Percentiles rank a stretch among this genome's conserved stretches.
These are phyloP conservation scores for Acanthosepion esculentum DNA, from an alignment of 2,888 invertebrate species.

Conservation along the genomic window DNA sequence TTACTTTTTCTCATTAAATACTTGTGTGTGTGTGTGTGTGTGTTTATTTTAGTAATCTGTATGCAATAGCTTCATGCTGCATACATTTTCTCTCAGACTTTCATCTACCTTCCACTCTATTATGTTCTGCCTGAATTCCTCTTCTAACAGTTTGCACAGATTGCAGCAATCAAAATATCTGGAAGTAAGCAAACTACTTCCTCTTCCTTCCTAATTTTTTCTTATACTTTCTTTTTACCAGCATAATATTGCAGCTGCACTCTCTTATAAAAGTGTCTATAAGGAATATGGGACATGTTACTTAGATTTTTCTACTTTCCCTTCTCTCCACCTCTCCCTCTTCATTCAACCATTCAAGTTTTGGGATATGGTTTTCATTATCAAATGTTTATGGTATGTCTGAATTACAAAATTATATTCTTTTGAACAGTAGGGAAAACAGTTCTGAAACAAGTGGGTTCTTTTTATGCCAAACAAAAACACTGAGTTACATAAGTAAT, in stretches of 20 bases:
- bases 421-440: no score
- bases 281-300: background rate
- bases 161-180: background rate
- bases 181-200: background rate
- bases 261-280: background rate
- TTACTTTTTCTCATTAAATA: background rate
- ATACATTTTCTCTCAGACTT: background rate
- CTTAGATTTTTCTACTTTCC: no score
- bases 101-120: background rate
- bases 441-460: no score
- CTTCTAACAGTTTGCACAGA: background rate
- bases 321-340: background rate
- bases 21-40: background rate
- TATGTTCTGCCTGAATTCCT: background rate
- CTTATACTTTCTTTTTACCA: background rate
- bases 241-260: background rate
- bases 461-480: background rate
- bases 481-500: background rate
- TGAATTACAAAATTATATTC: no score
- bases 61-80: background rate
- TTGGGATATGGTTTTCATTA: background rate
- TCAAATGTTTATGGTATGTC: background rate
- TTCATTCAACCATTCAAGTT: background rate
- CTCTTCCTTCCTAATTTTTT: background rate
- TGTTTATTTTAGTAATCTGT: background rate